phyloP scores from a whole-genome alignment of 2,797 vertebrate species.

The Austrolebias charrua region DNA sequence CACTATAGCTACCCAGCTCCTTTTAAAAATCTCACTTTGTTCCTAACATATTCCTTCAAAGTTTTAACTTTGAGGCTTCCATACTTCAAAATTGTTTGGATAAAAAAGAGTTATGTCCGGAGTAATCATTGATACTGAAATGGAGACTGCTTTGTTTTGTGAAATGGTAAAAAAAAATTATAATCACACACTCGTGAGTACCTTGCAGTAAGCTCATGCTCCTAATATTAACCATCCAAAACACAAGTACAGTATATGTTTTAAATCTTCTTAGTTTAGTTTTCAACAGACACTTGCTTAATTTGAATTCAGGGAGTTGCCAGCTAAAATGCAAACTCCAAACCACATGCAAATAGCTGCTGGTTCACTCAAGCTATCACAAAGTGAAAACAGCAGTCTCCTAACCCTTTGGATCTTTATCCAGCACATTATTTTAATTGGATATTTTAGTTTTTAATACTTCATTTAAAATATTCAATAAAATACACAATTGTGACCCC shows the following conservation, averaged over 20 bases:
- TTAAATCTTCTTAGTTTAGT: not conserved
- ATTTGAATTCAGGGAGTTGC: constrained; percentile 4
- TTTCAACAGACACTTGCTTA: constrained; percentile 8
- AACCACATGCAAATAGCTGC: constrained; percentile 40
- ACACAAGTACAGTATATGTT: not conserved
- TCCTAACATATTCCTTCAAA: not conserved
- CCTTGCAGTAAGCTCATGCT: not conserved
- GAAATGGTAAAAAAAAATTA: too few relatives aligned
- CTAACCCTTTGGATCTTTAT: too few relatives aligned
- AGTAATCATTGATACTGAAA: too few relatives aligned
- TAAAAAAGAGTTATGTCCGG: too few relatives aligned
- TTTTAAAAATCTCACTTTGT: not conserved
- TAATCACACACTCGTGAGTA: too few relatives aligned
- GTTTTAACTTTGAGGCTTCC: not conserved
- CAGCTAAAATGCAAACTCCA: constrained; percentile 38
- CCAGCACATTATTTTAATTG: too few relatives aligned
- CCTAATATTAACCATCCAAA: not conserved
- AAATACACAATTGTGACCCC: too few relatives aligned
- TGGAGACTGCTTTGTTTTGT: too few relatives aligned
- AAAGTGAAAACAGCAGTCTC: constrained; percentile 24
- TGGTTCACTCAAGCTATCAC: not conserved
- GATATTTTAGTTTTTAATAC: too few relatives aligned
- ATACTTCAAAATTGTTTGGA: not conserved
- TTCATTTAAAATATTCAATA: too few relatives aligned
- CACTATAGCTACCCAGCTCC: not conserved